phyloP scores from a whole-genome alignment of 2,113 vertebrate genomes.

The Thryonomys swinderianus region DNA sequence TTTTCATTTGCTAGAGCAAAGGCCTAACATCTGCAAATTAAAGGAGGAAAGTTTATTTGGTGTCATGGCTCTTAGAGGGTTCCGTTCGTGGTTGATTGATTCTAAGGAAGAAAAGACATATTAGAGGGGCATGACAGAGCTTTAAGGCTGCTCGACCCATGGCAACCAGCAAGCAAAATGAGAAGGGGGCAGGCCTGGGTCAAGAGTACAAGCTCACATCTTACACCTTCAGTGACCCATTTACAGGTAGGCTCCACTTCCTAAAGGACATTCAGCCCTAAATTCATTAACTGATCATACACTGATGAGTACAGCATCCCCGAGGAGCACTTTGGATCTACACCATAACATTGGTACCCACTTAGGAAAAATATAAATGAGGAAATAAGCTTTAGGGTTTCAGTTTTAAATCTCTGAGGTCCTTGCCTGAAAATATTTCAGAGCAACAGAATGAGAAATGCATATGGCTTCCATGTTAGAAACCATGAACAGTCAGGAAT shows the following conservation, averaged over 20 bases:
- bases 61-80: not conserved
- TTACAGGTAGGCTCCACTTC: not conserved
- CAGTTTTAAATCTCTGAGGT: not conserved
- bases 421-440: not conserved
- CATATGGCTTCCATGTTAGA: not conserved
- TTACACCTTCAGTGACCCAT: not conserved
- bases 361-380: not conserved
- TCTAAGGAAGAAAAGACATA: not conserved
- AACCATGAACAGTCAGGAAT: not conserved
- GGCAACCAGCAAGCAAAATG: not conserved
- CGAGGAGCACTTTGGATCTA: not conserved
- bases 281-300: not conserved
- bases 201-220: not conserved
- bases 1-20: not conserved
- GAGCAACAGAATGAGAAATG: not conserved
- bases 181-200: not conserved
- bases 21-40: not conserved
- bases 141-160: not conserved
- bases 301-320: not conserved
- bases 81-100: not conserved
- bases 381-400: not conserved
- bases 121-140: not conserved
- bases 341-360: not conserved
- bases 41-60: not conserved
- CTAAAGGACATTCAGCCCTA: not conserved